These are phyloP conservation scores for Melanostoma mellinum DNA, from an alignment of 2,888 invertebrate species.

Conservation along the genomic window DNA sequence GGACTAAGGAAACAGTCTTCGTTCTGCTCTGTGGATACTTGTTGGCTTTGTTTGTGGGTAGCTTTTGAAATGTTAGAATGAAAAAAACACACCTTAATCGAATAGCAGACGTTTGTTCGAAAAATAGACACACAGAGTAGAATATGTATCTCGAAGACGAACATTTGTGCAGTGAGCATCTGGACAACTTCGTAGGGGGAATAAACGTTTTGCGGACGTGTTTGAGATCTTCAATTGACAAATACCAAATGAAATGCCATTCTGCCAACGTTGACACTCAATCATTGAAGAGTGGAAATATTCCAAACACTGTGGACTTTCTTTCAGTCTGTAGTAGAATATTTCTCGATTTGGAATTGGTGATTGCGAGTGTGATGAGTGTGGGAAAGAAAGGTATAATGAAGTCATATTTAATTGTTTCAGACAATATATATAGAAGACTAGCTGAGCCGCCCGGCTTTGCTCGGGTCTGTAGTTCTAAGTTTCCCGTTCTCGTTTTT, in stretches of 20 bases:
- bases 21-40: not conserved
- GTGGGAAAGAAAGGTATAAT: too few species aligned
- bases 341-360: too few species aligned
- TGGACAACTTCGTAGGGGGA: conserved; percentile 3
- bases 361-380: too few species aligned
- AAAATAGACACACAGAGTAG: conserved; percentile 4
- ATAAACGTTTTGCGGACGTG: conserved; percentile 51
- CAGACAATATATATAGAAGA: too few species aligned
- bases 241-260: conserved; percentile 31
- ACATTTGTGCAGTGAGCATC: conserved; percentile 27
- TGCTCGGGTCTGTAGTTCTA: too few species aligned
- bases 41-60: not conserved
- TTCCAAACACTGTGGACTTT: not conserved
- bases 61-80: not conserved
- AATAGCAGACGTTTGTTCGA: conserved; percentile 30
- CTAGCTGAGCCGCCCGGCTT: too few species aligned
- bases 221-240: conserved; percentile 50
- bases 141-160: conserved; percentile 14
- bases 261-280: conserved; percentile 35
- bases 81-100: conserved; percentile 2
- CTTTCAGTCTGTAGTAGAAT: not conserved
- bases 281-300: conserved; percentile 34
- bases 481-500: too few species aligned
- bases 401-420: too few species aligned
- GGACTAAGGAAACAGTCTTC: not conserved